phyloP scores from a whole-genome alignment of 2,888 invertebrate species.

The Tetrapedia diversipes region DNA sequence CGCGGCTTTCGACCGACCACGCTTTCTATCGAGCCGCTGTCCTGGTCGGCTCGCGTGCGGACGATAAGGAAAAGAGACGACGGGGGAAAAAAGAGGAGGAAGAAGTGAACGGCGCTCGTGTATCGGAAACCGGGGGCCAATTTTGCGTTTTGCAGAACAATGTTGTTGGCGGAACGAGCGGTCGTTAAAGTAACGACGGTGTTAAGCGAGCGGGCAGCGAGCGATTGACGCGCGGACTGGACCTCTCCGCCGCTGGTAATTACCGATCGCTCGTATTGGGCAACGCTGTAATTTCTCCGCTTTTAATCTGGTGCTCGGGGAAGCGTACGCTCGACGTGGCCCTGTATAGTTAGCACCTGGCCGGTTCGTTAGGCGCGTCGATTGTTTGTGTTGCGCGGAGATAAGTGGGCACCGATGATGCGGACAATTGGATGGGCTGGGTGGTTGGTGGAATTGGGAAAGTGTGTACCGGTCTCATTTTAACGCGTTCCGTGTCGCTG shows the following conservation, averaged over 20 bases:
- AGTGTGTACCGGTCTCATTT: too few relatives aligned
- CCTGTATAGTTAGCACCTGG: neutral
- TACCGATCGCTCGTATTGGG: conserved; percentile 12
- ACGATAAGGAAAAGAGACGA: conserved; percentile 6
- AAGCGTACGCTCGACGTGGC: neutral
- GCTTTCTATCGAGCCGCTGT: conserved; percentile 16
- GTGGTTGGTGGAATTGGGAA: neutral
- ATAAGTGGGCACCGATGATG: neutral
- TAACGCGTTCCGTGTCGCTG: too few relatives aligned
- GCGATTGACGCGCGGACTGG: conserved; percentile 35
- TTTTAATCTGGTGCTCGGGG: conserved; percentile 1
- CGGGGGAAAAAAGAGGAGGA: neutral
- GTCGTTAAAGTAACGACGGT: conserved; percentile 44
- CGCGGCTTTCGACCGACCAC: conserved; percentile 28
- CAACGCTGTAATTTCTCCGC: conserved; percentile 26
- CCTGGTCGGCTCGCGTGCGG: neutral
- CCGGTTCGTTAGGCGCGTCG: neutral
- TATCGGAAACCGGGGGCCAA: conserved; percentile 21
- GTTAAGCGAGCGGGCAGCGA: conserved; percentile 28
- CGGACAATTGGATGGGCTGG: neutral
- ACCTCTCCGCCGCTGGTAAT: conserved; percentile 23
- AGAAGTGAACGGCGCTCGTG: neutral
- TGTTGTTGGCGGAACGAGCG: conserved; percentile 30
- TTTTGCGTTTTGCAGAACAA: conserved; percentile 44
- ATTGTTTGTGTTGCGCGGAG: neutral